These are phyloP conservation scores for Ormyrus thymus DNA, from an alignment of 2,888 invertebrate genomes.

Conservation along the genomic window DNA sequence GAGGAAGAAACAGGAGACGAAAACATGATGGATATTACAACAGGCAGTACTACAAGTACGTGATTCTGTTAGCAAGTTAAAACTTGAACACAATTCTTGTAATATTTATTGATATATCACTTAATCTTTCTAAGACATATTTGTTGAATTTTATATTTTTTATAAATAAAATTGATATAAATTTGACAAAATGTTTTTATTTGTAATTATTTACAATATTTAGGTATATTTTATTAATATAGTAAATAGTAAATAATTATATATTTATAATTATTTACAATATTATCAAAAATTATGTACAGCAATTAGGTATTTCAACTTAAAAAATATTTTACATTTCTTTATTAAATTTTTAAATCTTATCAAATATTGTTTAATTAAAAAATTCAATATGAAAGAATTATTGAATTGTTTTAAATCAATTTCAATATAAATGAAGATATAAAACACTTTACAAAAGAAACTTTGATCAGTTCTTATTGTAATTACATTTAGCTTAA, in stretches of 20 bases:
- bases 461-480: constrained; percentile 27
- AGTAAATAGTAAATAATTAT: no score
- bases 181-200: constrained; percentile 53
- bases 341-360: constrained; percentile 16
- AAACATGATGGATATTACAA: constrained; percentile 64
- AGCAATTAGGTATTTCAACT: constrained; percentile 37
- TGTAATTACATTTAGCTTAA: not conserved
- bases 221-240: no score
- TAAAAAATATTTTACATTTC: constrained; percentile 11
- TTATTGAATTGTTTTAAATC: not conserved
- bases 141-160: constrained; percentile 34
- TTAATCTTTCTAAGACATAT: constrained; percentile 7
- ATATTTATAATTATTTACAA: constrained; percentile 56
- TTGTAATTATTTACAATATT: constrained; percentile 55
- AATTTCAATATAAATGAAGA: constrained; percentile 7
- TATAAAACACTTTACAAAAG: constrained; percentile 27
- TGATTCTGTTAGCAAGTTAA: constrained; percentile 31
- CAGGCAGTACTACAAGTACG: constrained; percentile 55
- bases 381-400: not conserved
- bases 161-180: constrained; percentile 23
- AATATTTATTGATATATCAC: not conserved
- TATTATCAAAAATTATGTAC: constrained; percentile 49
- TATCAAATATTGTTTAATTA: constrained; percentile 13
- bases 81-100: constrained; percentile 50
- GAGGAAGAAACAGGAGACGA: constrained; percentile 78